Evolutionary conservation across 2,113 vertebrate genomes (phyloP).

Genomic region (Grus americana): DNA sequence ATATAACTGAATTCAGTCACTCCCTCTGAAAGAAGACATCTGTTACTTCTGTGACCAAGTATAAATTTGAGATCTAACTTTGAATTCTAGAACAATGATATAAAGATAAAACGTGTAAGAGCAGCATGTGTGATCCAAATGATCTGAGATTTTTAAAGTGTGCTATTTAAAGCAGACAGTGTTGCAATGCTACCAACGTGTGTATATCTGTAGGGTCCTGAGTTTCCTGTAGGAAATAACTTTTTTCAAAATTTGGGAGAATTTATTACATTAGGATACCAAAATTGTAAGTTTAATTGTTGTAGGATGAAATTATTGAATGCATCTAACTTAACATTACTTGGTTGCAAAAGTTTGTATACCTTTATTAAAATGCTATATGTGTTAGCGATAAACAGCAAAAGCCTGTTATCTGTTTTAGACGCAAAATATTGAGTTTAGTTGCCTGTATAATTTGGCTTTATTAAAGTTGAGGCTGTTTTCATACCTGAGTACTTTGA

Average conservation of each 20-base stretch:
- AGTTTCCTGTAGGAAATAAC: neutral
- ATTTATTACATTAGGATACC: neutral
- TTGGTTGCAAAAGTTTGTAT: neutral
- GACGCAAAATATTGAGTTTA: neutral
- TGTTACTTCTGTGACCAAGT: neutral
- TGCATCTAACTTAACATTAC: neutral
- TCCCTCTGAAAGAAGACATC: neutral
- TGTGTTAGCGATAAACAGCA: neutral
- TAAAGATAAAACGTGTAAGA: neutral
- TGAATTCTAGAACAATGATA: neutral
- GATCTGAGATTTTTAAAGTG: accelerated
- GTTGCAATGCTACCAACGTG: accelerated
- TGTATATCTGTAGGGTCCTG: neutral
- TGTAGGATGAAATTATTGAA: neutral
- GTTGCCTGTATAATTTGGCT: neutral
- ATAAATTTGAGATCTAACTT: neutral
- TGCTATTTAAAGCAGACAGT: neutral
- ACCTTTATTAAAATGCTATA: neutral
- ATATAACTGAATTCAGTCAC: neutral
- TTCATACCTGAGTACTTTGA: neutral
- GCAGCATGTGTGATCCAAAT: neutral
- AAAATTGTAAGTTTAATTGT: neutral
- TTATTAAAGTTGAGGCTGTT: neutral
- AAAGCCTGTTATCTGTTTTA: neutral
- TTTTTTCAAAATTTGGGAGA: neutral